A percentile compares a stretch with the other conserved stretches of the same genome.
Evolutionary conservation across 2,888 invertebrate species (phyloP).

Genomic region (Diarsia rubi): DNA sequence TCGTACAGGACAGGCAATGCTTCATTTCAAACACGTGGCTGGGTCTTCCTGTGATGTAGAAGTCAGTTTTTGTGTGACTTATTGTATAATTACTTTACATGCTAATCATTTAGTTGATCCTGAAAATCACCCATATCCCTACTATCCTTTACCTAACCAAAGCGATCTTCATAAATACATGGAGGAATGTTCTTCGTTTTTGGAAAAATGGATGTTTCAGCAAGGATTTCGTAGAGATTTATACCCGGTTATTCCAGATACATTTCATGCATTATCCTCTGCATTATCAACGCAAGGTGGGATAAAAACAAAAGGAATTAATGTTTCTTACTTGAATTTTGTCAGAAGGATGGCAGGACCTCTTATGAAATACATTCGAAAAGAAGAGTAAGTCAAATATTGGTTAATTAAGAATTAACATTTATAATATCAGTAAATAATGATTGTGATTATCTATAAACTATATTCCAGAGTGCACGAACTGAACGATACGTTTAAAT

Average conservation of each 20-base stretch:
- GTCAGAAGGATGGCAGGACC: conserved; percentile 85
- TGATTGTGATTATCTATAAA: background rate
- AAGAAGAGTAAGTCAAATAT: conserved; percentile 78
- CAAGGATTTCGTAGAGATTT: conserved; percentile 88
- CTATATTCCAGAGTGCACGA: conserved; percentile 74
- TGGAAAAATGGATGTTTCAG: conserved; percentile 88
- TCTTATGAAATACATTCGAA: conserved; percentile 83
- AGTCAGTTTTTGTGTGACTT: conserved; percentile 81
- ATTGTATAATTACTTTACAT: conserved; percentile 84
- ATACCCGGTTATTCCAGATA: conserved; percentile 85
- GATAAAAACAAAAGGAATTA: conserved; percentile 83
- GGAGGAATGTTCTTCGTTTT: conserved; percentile 77
- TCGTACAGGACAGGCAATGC: conserved; percentile 71
- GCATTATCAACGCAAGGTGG: conserved; percentile 74
- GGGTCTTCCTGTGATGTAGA: conserved; percentile 84
- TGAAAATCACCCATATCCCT: conserved; percentile 83
- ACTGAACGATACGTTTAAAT: conserved; percentile 80
- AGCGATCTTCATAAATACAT: conserved; percentile 78
- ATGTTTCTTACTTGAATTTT: conserved; percentile 85
- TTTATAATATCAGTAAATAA: background rate
- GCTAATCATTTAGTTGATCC: conserved; percentile 70
- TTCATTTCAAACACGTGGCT: conserved; percentile 78
- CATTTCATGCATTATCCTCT: conserved; percentile 83
- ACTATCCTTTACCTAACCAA: conserved; percentile 79
- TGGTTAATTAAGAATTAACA: background rate